A percentile compares a stretch with the other conserved stretches of the same genome.
These are phyloP conservation scores for Hippocampus zosterae DNA, from an alignment of 2,113 vertebrate species.

Conservation along the genomic window DNA sequence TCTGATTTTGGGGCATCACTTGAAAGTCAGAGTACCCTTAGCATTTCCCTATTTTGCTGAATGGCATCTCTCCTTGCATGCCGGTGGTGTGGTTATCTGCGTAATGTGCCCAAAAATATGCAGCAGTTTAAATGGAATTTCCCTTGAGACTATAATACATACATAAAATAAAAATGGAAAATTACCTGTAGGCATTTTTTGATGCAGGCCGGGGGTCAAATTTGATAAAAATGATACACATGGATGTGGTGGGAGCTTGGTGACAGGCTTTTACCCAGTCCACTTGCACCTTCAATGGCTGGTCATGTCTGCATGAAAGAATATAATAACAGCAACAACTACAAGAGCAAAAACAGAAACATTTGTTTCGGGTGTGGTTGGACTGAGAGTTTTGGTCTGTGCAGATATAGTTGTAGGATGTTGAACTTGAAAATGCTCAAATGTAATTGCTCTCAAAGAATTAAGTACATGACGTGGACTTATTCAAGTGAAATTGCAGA, in stretches of 20 bases:
- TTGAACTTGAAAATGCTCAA: neutral
- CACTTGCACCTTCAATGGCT: conserved; percentile 48
- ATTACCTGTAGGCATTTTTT: conserved; percentile 96
- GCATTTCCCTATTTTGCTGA: no score
- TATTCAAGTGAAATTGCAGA: neutral
- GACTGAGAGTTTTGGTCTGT: neutral
- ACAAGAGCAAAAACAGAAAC: neutral
- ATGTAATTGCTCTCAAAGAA: neutral
- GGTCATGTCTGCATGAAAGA: conserved; percentile 63
- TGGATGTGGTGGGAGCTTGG: conserved; percentile 64
- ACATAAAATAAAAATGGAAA: neutral
- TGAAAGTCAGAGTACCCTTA: no score
- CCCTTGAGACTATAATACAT: neutral
- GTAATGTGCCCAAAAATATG: neutral
- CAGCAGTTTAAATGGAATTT: neutral
- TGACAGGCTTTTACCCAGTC: conserved; percentile 34
- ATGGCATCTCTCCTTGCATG: no score
- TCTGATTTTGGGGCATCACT: no score
- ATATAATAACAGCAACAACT: conserved; percentile 2
- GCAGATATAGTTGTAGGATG: neutral
- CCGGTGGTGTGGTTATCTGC: no score
- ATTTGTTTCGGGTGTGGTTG: neutral
- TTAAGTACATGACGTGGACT: neutral
- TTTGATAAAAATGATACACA: conserved; percentile 99
- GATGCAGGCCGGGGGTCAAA: conserved; percentile 91